Conservation (phyloP, 2,888 invertebrate species). For the Dasysyrphus tricinctus region DNA sequence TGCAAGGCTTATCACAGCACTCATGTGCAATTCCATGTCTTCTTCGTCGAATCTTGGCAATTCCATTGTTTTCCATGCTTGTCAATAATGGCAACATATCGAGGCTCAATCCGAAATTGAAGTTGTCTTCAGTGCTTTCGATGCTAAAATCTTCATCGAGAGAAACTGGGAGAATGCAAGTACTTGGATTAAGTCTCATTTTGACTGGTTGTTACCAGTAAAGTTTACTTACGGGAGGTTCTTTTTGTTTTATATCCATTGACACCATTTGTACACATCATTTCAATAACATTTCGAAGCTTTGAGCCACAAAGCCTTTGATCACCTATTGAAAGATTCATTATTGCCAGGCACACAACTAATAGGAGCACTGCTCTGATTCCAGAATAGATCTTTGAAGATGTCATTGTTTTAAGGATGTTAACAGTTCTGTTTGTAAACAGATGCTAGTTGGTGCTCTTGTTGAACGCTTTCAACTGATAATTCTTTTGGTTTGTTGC, state of each 20-base stretch:
- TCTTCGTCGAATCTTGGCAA: too few species aligned
- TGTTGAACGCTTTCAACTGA: neutral
- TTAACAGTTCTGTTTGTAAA: neutral
- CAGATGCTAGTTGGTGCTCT: neutral
- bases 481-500: neutral
- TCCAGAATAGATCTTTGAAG: neutral
- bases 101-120: slow-evolving; percentile 23
- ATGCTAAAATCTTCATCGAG: slow-evolving; percentile 31
- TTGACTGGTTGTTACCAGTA: neutral
- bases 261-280: slow-evolving; percentile 48
- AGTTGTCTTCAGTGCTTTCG: slow-evolving; percentile 18
- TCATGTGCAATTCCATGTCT: slow-evolving; percentile 76
- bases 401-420: slow-evolving; percentile 13
- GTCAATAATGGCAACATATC: slow-evolving; percentile 76
- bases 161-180: neutral
- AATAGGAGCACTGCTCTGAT: slow-evolving; percentile 13
- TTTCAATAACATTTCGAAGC: slow-evolving; percentile 14
- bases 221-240: slow-evolving; percentile 28
- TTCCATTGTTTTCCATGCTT: neutral
- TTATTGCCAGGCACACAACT: neutral
- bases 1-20: slow-evolving; percentile 79
- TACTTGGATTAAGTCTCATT: neutral
- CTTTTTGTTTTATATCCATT: slow-evolving; percentile 40
- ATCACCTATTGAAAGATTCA: slow-evolving; percentile 12
- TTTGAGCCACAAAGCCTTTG: slow-evolving; percentile 42